phyloP scores from a whole-genome alignment of 2,113 vertebrate genomes.

The Thamnaconus septentrionalis region DNA sequence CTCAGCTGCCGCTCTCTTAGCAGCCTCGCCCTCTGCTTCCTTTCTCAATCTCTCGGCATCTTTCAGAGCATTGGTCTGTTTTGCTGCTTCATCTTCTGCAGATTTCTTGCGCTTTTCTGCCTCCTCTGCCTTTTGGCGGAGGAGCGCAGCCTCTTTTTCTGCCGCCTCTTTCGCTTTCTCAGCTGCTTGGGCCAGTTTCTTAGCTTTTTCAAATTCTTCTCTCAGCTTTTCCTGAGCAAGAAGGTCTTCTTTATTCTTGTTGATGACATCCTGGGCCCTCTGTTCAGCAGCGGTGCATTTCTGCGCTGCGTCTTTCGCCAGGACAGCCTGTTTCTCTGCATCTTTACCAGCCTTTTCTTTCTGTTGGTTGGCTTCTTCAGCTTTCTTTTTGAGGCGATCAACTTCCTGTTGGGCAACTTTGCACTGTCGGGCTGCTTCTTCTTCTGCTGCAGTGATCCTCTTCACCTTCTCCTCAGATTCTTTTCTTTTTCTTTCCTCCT shows the following conservation, averaged over 20 bases:
- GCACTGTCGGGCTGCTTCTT: constrained; percentile 88
- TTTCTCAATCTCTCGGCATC: constrained; percentile 86
- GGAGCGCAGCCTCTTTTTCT: constrained; percentile 82
- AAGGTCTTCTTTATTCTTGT: constrained; percentile 87
- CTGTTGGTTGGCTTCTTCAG: constrained; percentile 84
- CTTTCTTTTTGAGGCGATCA: constrained; percentile 84
- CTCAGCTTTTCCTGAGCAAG: constrained; percentile 84
- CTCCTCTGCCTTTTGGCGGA: constrained; percentile 87
- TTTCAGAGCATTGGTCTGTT: constrained; percentile 80
- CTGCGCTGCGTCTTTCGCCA: constrained; percentile 88
- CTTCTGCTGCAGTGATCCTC: constrained; percentile 84
- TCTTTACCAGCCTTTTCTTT: constrained; percentile 86
- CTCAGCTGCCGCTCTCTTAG: constrained; percentile 83
- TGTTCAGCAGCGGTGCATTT: constrained; percentile 85
- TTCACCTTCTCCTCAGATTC: constrained; percentile 92
- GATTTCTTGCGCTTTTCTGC: constrained; percentile 85
- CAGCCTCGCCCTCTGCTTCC: constrained; percentile 88
- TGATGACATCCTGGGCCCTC: constrained; percentile 83
- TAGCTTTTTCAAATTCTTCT: constrained; percentile 82
- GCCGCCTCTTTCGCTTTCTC: constrained; percentile 84
- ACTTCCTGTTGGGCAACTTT: constrained; percentile 88
- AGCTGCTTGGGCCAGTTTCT: constrained; percentile 81
- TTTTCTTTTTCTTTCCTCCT: constrained; percentile 85
- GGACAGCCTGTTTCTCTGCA: constrained; percentile 83
- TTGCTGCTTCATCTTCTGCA: constrained; percentile 86